phyloP scores from a whole-genome alignment of 2,113 vertebrate genomes.

The Caracal caracal region DNA sequence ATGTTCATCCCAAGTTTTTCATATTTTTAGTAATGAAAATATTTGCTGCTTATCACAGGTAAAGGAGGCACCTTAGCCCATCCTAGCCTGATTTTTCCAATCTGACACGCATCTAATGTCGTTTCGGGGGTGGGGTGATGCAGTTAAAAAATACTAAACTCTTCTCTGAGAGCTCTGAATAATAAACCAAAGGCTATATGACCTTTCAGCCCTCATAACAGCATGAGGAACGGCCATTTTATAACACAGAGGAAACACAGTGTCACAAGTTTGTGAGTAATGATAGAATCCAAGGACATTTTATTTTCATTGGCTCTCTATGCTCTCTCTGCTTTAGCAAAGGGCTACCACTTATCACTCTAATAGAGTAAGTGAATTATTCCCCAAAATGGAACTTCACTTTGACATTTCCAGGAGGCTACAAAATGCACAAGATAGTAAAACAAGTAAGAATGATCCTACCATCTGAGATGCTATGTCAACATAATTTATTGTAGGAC shows the following conservation, averaged over 20 bases:
- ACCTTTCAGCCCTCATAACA: constrained; percentile 68
- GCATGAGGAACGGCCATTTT: constrained; percentile 59
- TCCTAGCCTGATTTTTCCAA: neutral
- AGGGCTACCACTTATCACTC: constrained; percentile 74
- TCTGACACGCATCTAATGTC: neutral
- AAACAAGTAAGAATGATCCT: constrained; percentile 55
- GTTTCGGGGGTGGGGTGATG: neutral
- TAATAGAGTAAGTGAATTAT: constrained; percentile 78
- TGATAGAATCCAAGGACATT: constrained; percentile 75
- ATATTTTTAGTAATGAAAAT: neutral
- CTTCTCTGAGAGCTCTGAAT: constrained; percentile 60
- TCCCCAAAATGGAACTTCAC: constrained; percentile 62
- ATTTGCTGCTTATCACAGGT: neutral
- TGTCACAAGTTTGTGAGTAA: constrained; percentile 66
- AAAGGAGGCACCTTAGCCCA: neutral
- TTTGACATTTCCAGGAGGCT: constrained; percentile 74
- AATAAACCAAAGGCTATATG: constrained; percentile 61
- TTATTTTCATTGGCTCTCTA: constrained; percentile 58
- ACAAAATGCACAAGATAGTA: constrained; percentile 66
- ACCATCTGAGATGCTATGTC: constrained; percentile 19
- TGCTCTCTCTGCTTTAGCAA: constrained; percentile 60
- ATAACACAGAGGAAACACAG: constrained; percentile 55
- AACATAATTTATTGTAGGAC: neutral
- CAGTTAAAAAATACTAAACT: constrained; percentile 53
- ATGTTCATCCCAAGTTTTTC: neutral